Conservation (phyloP, 1,140 invertebrate genomes). For the Megathymus violae region DNA sequence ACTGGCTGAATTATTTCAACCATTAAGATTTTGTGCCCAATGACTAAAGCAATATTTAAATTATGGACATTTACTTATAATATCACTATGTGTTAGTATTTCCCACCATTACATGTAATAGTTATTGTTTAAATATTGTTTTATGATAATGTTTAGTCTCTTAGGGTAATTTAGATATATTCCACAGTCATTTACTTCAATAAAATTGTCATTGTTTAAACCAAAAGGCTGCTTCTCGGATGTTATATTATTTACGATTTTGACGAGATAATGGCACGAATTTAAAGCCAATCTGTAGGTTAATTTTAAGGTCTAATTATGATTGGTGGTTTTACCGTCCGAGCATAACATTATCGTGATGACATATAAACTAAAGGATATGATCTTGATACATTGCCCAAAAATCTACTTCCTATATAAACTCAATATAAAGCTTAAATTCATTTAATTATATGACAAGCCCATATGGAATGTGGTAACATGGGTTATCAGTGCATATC, state of each 20-base stretch:
- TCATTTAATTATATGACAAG: constrained; percentile 61
- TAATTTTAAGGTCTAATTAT: constrained; percentile 80
- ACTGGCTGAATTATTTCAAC: constrained; percentile 48
- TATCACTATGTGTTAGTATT: constrained; percentile 50
- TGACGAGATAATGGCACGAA: constrained; percentile 76
- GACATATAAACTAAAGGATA: constrained; percentile 72
- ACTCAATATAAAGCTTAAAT: constrained; percentile 64
- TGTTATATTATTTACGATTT: constrained; percentile 72
- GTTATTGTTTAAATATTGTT: constrained; percentile 79
- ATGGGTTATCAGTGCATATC: constrained; percentile 82
- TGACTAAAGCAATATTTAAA: constrained; percentile 77
- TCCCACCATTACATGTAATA: constrained; percentile 78
- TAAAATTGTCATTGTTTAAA: constrained; percentile 73
- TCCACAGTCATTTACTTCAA: constrained; percentile 79
- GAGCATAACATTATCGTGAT: constrained; percentile 78
- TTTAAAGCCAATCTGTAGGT: constrained; percentile 81
- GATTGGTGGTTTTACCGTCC: constrained; percentile 82
- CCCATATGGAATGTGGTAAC: constrained; percentile 68
- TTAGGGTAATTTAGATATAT: constrained; percentile 71
- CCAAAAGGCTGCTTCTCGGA: constrained; percentile 81
- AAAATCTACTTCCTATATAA: constrained; percentile 68
- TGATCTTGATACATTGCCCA: constrained; percentile 68
- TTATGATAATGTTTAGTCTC: constrained; percentile 68
- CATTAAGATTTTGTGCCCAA: constrained; percentile 57
- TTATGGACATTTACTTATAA: constrained; percentile 65